A percentile compares a stretch with the other conserved stretches of the same genome.
phyloP scores from a whole-genome alignment of 2,888 invertebrate species.

The Volucella inflata region DNA sequence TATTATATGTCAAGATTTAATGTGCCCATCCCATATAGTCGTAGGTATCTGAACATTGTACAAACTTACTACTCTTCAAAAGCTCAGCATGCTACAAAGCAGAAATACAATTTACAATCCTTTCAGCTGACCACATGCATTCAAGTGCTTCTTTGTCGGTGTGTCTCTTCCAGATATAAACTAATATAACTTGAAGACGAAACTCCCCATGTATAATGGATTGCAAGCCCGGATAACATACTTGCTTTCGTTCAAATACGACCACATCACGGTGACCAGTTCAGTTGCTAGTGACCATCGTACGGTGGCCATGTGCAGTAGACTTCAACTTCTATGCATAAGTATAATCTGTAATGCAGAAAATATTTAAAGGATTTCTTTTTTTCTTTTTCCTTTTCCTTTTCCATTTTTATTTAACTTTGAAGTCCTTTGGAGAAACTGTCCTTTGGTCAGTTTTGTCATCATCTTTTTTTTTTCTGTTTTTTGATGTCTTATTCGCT shows the following conservation, averaged over 20 bases:
- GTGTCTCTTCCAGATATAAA: slow-evolving; percentile 55
- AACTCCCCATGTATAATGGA: slow-evolving; percentile 43
- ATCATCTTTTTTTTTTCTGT: too few species aligned
- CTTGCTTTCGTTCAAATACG: slow-evolving; percentile 30
- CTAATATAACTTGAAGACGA: slow-evolving; percentile 45
- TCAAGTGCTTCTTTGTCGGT: slow-evolving; percentile 38
- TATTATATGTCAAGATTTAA: slow-evolving; percentile 35
- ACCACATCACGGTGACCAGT: not conserved
- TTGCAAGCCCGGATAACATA: slow-evolving; percentile 44
- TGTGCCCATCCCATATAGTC: not conserved
- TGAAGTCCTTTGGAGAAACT: slow-evolving; percentile 9
- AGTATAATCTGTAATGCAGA: slow-evolving; percentile 42
- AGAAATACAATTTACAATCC: slow-evolving; percentile 65
- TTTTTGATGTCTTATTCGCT: slow-evolving; percentile 18
- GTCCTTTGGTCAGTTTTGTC: slow-evolving; percentile 38
- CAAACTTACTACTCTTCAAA: slow-evolving; percentile 20
- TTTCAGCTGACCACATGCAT: slow-evolving; percentile 49
- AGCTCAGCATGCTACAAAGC: slow-evolving; percentile 55
- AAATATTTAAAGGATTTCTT: slow-evolving; percentile 38
- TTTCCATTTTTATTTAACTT: slow-evolving; percentile 4
- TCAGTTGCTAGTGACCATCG: too few species aligned
- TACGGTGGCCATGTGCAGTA: not conserved
- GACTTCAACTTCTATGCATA: slow-evolving; percentile 27
- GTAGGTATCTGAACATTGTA: too few species aligned
- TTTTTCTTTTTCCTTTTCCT: slow-evolving; percentile 2